A percentile compares a stretch with the other conserved stretches of the same genome.
These are phyloP conservation scores for Tenebrio molitor DNA, from an alignment of 1,140 invertebrate species.

Conservation along the genomic window DNA sequence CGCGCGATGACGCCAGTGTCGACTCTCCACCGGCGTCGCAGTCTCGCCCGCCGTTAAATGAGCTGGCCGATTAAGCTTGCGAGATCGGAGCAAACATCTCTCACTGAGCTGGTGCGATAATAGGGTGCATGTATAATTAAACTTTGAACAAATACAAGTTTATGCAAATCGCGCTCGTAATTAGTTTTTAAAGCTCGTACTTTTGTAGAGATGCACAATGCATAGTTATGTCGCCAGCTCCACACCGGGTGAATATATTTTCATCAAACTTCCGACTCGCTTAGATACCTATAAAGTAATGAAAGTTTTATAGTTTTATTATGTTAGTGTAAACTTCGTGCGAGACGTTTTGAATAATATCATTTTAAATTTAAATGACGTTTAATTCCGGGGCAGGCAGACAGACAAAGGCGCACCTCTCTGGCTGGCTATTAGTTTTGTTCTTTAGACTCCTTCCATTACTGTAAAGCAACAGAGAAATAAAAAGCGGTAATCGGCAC, in stretches of 20 bases:
- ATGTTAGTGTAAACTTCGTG: constrained; percentile 21
- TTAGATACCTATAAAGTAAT: constrained; percentile 1
- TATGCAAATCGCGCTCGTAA: constrained; percentile 27
- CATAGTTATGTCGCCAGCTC: constrained; percentile 4
- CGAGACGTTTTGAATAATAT: constrained; percentile 8
- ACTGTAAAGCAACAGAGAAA: constrained; percentile 33
- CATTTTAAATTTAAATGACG: constrained; percentile 19
- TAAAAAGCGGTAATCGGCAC: constrained; percentile 28
- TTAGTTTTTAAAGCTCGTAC: constrained; percentile 29
- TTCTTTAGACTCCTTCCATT: too few species aligned
- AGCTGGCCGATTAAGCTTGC: too few species aligned
- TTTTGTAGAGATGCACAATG: constrained; percentile 12
- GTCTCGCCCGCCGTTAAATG: too few species aligned
- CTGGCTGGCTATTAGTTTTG: not conserved
- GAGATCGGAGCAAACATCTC: too few species aligned
- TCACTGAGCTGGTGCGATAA: too few species aligned
- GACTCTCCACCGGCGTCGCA: too few species aligned
- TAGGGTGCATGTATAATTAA: constrained; percentile 30
- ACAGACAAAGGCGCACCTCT: not conserved
- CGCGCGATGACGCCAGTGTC: too few species aligned
- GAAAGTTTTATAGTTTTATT: constrained; percentile 20
- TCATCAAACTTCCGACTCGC: not conserved
- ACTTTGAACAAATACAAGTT: constrained; percentile 26
- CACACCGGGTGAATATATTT: constrained; percentile 12
- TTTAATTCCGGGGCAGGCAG: not conserved